Evolutionary conservation across 35 echinoderm and acorn worm species (phyloP).

Genomic region (Apostichopus japonicus): DNA sequence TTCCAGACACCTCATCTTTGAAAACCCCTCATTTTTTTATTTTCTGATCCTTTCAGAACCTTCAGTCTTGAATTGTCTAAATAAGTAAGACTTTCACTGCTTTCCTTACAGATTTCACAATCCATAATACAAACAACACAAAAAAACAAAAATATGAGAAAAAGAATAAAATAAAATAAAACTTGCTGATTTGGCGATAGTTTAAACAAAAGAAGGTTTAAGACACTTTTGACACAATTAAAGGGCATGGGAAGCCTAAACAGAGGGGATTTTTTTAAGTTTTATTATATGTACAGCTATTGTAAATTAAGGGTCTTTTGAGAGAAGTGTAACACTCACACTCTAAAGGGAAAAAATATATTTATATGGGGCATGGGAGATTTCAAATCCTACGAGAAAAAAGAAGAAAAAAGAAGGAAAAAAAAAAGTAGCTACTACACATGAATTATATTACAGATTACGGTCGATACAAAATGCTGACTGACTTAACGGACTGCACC

Average conservation of each 20-base stretch:
- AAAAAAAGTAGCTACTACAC: background rate
- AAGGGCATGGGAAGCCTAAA: no score
- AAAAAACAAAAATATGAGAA: background rate
- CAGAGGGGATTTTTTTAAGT: no score
- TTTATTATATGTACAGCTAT: no score
- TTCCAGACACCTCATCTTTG: no score
- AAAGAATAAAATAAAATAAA: background rate
- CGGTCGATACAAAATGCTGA: background rate
- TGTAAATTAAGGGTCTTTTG: no score
- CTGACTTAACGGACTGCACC: background rate
- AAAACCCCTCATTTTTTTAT: no score
- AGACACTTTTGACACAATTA: background rate
- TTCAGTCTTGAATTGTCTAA: no score
- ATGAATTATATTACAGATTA: background rate
- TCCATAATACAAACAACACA: background rate
- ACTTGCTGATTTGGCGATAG: background rate
- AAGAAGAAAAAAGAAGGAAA: background rate
- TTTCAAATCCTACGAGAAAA: background rate
- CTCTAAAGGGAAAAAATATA: no score
- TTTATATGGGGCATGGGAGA: no score
- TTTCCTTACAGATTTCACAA: background rate
- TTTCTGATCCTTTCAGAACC: no score
- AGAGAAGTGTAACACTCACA: no score
- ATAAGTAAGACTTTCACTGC: no score
- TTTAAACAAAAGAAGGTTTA: background rate